Evolutionary conservation across 2,888 invertebrate genomes (phyloP).

Genomic region (Melanophora roralis): DNA sequence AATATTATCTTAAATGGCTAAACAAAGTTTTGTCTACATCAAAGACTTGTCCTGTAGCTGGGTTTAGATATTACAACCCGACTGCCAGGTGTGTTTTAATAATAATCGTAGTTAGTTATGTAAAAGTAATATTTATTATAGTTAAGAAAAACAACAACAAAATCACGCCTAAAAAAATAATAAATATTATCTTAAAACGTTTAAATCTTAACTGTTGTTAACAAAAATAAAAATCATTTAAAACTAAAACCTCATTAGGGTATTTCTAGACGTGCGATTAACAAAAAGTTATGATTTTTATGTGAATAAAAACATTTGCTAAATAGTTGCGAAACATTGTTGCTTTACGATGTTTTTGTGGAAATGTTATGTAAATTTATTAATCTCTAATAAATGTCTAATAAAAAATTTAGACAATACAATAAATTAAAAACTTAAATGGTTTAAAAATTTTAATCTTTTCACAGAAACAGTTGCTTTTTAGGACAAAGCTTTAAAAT

Average conservation of each 20-base stretch:
- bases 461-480: not conserved
- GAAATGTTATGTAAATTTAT: not conserved
- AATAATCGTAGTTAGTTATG: no score
- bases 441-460: not conserved
- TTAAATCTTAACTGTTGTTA: not conserved
- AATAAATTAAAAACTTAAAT: not conserved
- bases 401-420: not conserved
- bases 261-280: not conserved
- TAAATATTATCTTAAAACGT: not conserved
- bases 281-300: not conserved
- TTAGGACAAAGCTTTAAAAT: not conserved
- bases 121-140: conserved; percentile 21
- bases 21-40: conserved; percentile 11
- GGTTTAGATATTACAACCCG: not conserved
- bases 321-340: not conserved
- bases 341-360: not conserved
- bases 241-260: not conserved
- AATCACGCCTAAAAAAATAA: conserved; percentile 18
- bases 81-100: conserved; percentile 7
- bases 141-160: conserved; percentile 1
- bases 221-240: not conserved
- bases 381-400: not conserved
- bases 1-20: conserved; percentile 13
- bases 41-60: not conserved
- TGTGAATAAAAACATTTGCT: not conserved